Conservation (phyloP, 64 coral and sea anemone genomes). For the Stichodactyla helianthus region DNA sequence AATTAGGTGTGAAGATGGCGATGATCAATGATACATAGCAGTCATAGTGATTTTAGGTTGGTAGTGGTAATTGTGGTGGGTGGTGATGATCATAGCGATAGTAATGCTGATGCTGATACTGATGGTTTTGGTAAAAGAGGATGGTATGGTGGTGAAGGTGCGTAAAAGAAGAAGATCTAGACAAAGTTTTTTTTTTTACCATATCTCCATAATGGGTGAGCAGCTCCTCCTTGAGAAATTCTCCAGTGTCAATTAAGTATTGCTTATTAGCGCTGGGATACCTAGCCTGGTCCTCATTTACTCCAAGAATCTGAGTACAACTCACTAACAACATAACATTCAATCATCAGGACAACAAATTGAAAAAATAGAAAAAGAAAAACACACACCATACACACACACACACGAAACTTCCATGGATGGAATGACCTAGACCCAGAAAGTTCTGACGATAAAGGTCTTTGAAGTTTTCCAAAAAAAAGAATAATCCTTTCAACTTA, state of each 20-base stretch:
- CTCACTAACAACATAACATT: background rate
- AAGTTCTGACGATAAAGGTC: no score
- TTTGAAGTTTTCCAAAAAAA: no score
- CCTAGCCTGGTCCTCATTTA: slow-evolving; percentile 1
- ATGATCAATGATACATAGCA: no score
- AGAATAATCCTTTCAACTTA: background rate
- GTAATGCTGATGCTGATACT: background rate
- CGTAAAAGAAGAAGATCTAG: background rate
- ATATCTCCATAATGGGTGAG: slow-evolving; percentile 12
- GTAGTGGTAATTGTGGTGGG: background rate
- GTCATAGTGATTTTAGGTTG: background rate
- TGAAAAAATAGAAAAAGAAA: background rate
- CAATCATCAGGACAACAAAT: no score
- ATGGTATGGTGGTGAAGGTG: background rate
- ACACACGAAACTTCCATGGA: no score
- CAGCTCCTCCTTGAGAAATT: slow-evolving; percentile 18
- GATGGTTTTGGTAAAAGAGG: background rate
- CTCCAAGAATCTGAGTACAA: background rate
- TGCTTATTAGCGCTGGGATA: background rate
- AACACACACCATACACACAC: no score
- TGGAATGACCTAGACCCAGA: no score
- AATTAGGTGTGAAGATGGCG: no score
- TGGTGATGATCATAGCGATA: background rate
- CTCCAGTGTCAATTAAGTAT: slow-evolving; percentile 32
- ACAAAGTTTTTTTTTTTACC: background rate